These are phyloP conservation scores for Dendroctonus valens DNA, from an alignment of 1,140 invertebrate genomes.

Conservation along the genomic window DNA sequence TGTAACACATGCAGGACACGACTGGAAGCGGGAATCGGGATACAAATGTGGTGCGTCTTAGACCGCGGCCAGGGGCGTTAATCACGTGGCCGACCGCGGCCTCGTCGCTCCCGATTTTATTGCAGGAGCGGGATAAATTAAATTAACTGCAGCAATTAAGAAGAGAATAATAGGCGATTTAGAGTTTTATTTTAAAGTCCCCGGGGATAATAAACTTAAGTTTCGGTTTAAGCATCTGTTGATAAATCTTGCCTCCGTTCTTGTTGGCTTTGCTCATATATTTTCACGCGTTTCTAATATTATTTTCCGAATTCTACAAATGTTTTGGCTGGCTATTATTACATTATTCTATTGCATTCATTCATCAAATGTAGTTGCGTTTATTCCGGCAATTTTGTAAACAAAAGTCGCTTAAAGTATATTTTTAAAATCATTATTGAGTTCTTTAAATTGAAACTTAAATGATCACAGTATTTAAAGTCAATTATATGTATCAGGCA, in stretches of 20 bases:
- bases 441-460: too few species aligned
- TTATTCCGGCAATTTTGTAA: too few species aligned
- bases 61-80: slow-evolving; percentile 31
- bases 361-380: too few species aligned
- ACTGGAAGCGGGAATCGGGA: slow-evolving; percentile 43
- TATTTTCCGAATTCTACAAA: too few species aligned
- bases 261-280: slow-evolving; percentile 8
- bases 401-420: too few species aligned
- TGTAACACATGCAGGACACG: slow-evolving; percentile 44
- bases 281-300: background rate
- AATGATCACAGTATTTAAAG: too few species aligned
- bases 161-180: slow-evolving; percentile 50
- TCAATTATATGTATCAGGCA: too few species aligned
- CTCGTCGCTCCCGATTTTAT: slow-evolving; percentile 47
- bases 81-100: slow-evolving; percentile 35
- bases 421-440: too few species aligned
- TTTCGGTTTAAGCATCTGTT: slow-evolving; percentile 32
- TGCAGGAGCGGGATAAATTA: slow-evolving; percentile 51
- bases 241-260: slow-evolving; percentile 19
- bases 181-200: slow-evolving; percentile 41
- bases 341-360: too few species aligned
- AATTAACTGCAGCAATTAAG: slow-evolving; percentile 53
- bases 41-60: slow-evolving; percentile 49
- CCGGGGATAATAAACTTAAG: slow-evolving; percentile 35
- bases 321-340: too few species aligned